Evolutionary conservation across 2,888 invertebrate genomes (phyloP).

Genomic region (Lissocephala sabroskyi): DNA sequence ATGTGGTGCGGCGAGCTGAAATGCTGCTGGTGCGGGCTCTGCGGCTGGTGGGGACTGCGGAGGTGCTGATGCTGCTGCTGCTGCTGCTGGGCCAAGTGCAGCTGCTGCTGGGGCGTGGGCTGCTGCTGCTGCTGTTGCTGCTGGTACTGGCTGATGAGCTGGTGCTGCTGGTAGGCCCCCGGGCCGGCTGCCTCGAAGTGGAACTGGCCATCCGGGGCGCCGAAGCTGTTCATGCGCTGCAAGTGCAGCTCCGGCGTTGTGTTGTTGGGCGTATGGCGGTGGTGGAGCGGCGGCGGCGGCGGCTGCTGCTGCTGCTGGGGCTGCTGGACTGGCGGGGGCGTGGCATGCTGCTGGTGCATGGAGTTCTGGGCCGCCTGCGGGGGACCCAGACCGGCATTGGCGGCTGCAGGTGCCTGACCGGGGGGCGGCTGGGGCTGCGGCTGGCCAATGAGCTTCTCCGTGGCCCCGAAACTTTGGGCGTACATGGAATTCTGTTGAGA

Average conservation of each 20-base stretch:
- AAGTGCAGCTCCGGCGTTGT: constrained; percentile 58
- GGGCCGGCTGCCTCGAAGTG: constrained; percentile 61
- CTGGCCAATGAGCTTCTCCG: constrained; percentile 65
- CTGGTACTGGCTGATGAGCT: constrained; percentile 67
- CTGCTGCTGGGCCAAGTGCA: constrained; percentile 56
- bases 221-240: constrained; percentile 68
- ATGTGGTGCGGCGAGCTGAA: constrained; percentile 65
- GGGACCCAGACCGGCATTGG: no score
- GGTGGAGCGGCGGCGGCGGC: constrained; percentile 36
- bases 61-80: constrained; percentile 57
- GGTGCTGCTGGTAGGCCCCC: constrained; percentile 68
- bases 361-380: constrained; percentile 34
- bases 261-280: constrained; percentile 61
- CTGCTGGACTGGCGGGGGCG: constrained; percentile 35
- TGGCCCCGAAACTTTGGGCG: constrained; percentile 69
- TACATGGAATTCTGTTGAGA: constrained; percentile 71
- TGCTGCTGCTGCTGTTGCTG: constrained; percentile 59
- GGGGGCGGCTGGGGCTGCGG: constrained; percentile 39
- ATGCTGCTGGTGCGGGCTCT: constrained; percentile 54
- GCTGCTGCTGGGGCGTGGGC: constrained; percentile 50
- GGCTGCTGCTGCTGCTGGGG: constrained; percentile 36
- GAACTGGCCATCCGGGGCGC: constrained; percentile 61
- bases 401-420: no score
- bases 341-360: constrained; percentile 51
- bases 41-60: constrained; percentile 53